These are phyloP conservation scores for Drosophila stalkeri DNA, from an alignment of 2,888 invertebrate species.

Conservation along the genomic window DNA sequence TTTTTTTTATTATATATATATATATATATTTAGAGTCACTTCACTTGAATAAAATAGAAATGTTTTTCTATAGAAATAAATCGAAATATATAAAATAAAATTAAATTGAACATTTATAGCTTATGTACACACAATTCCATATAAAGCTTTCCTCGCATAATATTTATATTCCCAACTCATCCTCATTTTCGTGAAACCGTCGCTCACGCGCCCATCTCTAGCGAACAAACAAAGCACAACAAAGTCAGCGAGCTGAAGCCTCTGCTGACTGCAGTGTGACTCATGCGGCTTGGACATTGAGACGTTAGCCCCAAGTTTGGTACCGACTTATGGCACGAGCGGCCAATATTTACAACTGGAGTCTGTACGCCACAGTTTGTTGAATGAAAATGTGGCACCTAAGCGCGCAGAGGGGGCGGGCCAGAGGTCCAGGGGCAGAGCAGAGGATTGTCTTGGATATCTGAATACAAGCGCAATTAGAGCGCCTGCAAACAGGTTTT, in stretches of 20 bases:
- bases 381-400: constrained; percentile 69
- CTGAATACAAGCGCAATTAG: constrained; percentile 65
- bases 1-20: no score
- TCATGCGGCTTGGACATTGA: constrained; percentile 62
- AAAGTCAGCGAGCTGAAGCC: constrained; percentile 19
- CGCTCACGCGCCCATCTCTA: constrained; percentile 4
- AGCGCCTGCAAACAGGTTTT: constrained; percentile 74
- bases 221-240: constrained; percentile 20
- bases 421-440: neutral
- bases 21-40: no score
- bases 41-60: no score
- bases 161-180: neutral
- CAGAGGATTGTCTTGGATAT: constrained; percentile 12
- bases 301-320: constrained; percentile 63
- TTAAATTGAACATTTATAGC: no score
- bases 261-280: constrained; percentile 46
- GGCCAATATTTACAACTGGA: constrained; percentile 61
- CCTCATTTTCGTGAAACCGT: neutral
- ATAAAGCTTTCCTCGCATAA: neutral
- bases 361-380: constrained; percentile 70
- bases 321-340: constrained; percentile 61
- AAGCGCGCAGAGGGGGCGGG: neutral
- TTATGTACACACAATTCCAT: no score
- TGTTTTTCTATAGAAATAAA: no score
- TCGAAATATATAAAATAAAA: no score